phyloP scores from a whole-genome alignment of 2,113 vertebrate species.

The Xiphophorus maculatus region DNA sequence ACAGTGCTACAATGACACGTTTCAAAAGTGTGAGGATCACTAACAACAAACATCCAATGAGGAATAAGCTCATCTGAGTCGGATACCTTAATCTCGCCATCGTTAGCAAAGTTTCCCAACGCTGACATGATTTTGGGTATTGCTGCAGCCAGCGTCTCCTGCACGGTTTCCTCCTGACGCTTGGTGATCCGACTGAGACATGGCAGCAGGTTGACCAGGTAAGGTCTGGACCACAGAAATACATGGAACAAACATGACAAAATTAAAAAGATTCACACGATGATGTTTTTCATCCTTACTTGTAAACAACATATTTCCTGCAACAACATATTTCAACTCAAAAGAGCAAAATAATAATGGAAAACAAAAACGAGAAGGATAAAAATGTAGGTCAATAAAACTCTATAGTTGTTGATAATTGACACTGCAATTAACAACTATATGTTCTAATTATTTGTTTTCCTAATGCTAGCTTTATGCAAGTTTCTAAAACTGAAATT shows the following conservation, averaged over 20 bases:
- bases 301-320: too few species aligned
- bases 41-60: too few species aligned
- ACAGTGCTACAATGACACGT: background rate
- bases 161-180: conserved; percentile 91
- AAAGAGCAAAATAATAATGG: background rate
- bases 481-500: too few species aligned
- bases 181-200: conserved; percentile 92
- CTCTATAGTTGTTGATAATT: too few species aligned
- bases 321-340: too few species aligned
- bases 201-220: conserved; percentile 94
- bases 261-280: background rate
- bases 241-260: background rate
- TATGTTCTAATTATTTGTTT: too few species aligned
- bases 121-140: conserved; percentile 94
- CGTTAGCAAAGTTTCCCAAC: conserved; percentile 94
- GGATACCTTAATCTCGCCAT: conserved; percentile 95
- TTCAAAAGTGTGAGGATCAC: background rate
- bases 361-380: background rate
- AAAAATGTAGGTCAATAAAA: background rate
- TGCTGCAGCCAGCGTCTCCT: conserved; percentile 91
- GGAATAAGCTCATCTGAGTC: background rate
- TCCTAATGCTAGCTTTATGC: too few species aligned
- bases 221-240: conserved; percentile 81
- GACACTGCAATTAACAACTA: too few species aligned
- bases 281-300: accelerated